These are phyloP conservation scores for Liolophura sinensis DNA, from an alignment of 1,140 invertebrate species.

Conservation along the genomic window DNA sequence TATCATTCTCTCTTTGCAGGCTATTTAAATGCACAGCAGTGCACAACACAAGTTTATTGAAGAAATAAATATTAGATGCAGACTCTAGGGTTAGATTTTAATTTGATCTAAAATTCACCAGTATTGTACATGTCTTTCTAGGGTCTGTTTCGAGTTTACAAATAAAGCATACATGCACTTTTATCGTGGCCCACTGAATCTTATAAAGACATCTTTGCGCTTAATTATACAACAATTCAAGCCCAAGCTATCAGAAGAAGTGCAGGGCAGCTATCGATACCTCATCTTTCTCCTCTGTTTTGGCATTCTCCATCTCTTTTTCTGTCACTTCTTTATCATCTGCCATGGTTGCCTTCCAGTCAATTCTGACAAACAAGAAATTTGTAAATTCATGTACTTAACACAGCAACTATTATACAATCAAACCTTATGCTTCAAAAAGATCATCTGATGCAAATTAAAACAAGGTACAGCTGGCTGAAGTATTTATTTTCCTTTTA, in stretches of 20 bases:
- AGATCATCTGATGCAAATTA: no score
- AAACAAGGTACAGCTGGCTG: no score
- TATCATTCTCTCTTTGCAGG: no score
- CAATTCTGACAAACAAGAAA: not conserved
- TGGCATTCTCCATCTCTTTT: slow-evolving; percentile 25
- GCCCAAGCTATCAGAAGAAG: not conserved
- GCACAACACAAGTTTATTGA: no score
- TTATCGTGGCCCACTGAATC: not conserved
- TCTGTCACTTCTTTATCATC: slow-evolving; percentile 28
- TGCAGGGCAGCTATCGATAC: slow-evolving; percentile 6
- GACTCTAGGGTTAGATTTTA: no score
- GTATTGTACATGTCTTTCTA: not conserved
- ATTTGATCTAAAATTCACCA: not conserved
- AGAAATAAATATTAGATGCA: no score
- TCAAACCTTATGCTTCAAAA: no score
- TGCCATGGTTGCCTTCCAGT: slow-evolving; percentile 23
- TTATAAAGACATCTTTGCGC: not conserved
- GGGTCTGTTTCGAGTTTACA: not conserved
- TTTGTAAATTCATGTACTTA: no score
- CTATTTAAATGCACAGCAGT: no score
- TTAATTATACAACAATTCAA: not conserved
- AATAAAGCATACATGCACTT: not conserved
- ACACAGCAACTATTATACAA: no score
- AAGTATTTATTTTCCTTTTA: no score
- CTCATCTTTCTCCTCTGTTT: slow-evolving; percentile 28